Conservation (phyloP, 2,113 vertebrate genomes). For the Equus quagga region DNA sequence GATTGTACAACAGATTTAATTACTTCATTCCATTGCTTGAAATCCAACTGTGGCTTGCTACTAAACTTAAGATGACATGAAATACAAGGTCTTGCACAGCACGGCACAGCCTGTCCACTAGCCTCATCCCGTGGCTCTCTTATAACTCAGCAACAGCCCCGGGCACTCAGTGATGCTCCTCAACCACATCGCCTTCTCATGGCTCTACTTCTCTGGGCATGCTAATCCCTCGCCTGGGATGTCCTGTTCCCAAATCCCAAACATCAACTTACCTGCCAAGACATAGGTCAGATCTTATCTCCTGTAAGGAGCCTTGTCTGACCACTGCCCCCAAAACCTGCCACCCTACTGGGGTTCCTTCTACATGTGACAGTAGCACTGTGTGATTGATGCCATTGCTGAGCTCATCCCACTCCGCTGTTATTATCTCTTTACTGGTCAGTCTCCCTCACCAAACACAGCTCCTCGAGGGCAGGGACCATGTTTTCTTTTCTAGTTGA, state of each 20-base stretch:
- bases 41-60: not conserved
- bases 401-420: not conserved
- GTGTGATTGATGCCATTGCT: not conserved
- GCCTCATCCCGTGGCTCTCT: not conserved
- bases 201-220: not conserved
- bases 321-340: not conserved
- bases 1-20: too few relatives aligned
- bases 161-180: accelerated
- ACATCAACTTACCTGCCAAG: not conserved
- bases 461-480: not conserved
- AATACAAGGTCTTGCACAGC: not conserved
- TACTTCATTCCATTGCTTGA: not conserved
- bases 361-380: not conserved
- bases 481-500: not conserved
- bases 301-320: not conserved
- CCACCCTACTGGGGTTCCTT: not conserved
- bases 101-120: not conserved
- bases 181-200: accelerated
- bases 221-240: not conserved
- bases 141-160: not conserved
- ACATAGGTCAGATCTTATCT: not conserved
- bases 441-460: not conserved
- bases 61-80: not conserved
- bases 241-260: not conserved
- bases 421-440: not conserved